Evolutionary conservation across 2,888 invertebrate species (phyloP), one percentile per base, ranked within the genome.

Genomic region (Malthinus flaveolus): DNA sequence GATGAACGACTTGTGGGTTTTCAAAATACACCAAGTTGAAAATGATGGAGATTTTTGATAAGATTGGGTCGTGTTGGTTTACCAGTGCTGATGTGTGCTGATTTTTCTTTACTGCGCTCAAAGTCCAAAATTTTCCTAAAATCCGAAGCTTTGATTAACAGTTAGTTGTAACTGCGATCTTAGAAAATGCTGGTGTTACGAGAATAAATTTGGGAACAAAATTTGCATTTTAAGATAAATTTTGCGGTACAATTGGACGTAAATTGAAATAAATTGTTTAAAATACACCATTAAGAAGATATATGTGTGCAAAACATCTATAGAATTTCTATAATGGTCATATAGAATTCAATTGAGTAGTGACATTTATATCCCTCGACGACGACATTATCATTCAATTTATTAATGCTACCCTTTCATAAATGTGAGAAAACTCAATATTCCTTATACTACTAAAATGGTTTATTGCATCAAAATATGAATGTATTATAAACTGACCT

Each of bases 301-400:
- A 57, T 49, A 61, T 57, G 59, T 56, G 59, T 51, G 53, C 42
- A 53, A 49, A 51, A 61, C 56, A 50, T 59, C 52, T 46, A 55
- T 57, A 53, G 54, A 61, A 61, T 51, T 58, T 58, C 52, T 58
- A 58, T 53, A 58, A 58, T 42, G 52, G 58, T 58, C 37, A 47
- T 49, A 61, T 63, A 53, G 55, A 47, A 61, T 57, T 63, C 61
- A 51, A 66, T 66, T 62, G 62, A 61, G 63, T 56, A 63, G 61
- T 66, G 68, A 68, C 68, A 66, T 68, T 68, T 68, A 68, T 68
- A 64, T 51, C 62, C 62, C 61, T 53, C 53, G 39, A 42, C 36
- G 63, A 51, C 65, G 66, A 66, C 65, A 65, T 66, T 65, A 63
- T 59, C 65, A 62, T 68, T 64, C 66, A 66, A 67, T 66, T 67